Conservation (phyloP, 2,888 invertebrate species). For the Orchestes rusci region DNA sequence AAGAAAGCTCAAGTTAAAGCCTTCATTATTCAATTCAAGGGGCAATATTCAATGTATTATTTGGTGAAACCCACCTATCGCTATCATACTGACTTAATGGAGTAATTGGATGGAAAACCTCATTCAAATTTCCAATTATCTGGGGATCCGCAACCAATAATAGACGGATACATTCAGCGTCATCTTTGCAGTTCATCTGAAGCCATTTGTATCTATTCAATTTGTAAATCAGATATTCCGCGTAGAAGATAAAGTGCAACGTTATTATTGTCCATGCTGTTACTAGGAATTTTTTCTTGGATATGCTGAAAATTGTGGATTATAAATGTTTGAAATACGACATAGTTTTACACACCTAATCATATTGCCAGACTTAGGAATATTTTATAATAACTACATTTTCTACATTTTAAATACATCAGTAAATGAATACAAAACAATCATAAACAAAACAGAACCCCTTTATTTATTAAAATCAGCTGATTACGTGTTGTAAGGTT, state of each 20-base stretch:
- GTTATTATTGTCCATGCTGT: conserved; percentile 20
- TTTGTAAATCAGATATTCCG: conserved; percentile 37
- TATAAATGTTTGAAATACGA: neutral
- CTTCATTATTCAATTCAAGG: too few relatives aligned
- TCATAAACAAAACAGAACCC: too few relatives aligned
- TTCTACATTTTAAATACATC: too few relatives aligned
- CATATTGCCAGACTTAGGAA: too few relatives aligned
- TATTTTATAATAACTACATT: too few relatives aligned
- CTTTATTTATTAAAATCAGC: too few relatives aligned
- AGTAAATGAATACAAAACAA: too few relatives aligned
- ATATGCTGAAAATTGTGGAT: conserved; percentile 9
- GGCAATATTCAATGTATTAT: neutral
- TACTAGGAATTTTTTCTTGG: conserved; percentile 16
- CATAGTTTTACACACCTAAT: too few relatives aligned
- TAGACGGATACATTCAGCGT: conserved; percentile 38
- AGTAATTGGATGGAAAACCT: conserved; percentile 57
- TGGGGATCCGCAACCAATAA: conserved; percentile 81
- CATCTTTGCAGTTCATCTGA: conserved; percentile 34
- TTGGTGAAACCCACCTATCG: conserved; percentile 62
- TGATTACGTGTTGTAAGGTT: too few relatives aligned
- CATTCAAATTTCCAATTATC: conserved; percentile 75
- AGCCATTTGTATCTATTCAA: conserved; percentile 37
- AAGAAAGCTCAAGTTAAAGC: too few relatives aligned
- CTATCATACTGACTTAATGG: conserved; percentile 76
- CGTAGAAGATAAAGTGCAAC: conserved; percentile 28